Percentiles rank a stretch among this genome's conserved stretches.
phyloP scores from a whole-genome alignment of 2,113 vertebrate genomes.

The Laticauda colubrina region DNA sequence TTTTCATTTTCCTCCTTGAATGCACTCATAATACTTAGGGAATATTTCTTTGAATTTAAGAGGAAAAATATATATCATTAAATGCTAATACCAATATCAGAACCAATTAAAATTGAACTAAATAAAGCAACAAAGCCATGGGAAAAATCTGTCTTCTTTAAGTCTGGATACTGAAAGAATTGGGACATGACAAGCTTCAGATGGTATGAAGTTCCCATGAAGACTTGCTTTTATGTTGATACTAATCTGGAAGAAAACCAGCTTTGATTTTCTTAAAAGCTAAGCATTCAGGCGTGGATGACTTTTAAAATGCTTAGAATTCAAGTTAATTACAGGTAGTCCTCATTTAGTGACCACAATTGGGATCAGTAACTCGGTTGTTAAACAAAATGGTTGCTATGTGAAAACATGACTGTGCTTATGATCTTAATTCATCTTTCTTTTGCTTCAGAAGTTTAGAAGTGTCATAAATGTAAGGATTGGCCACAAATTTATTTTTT shows the following conservation, averaged over 20 bases:
- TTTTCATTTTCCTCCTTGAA: background rate
- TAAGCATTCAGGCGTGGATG: background rate
- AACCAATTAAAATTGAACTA: background rate
- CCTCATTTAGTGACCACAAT: background rate
- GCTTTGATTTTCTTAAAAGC: background rate
- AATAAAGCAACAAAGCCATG: background rate
- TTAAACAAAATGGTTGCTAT: background rate
- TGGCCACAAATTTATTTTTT: background rate
- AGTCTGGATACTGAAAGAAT: background rate
- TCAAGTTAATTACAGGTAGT: background rate
- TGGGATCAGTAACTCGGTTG: background rate
- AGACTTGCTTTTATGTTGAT: background rate
- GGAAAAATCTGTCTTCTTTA: background rate
- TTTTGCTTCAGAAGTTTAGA: background rate
- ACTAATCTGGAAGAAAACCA: background rate
- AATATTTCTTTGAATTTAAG: background rate
- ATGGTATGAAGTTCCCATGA: background rate
- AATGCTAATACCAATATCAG: background rate
- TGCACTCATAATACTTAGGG: background rate
- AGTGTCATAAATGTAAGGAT: background rate
- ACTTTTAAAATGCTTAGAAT: background rate
- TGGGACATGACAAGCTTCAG: background rate
- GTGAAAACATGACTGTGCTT: background rate
- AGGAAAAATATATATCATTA: background rate
- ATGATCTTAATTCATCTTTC: background rate